Evolutionary conservation across 1,140 invertebrate species (phyloP).

Genomic region (Propsilocerus akamusi): DNA sequence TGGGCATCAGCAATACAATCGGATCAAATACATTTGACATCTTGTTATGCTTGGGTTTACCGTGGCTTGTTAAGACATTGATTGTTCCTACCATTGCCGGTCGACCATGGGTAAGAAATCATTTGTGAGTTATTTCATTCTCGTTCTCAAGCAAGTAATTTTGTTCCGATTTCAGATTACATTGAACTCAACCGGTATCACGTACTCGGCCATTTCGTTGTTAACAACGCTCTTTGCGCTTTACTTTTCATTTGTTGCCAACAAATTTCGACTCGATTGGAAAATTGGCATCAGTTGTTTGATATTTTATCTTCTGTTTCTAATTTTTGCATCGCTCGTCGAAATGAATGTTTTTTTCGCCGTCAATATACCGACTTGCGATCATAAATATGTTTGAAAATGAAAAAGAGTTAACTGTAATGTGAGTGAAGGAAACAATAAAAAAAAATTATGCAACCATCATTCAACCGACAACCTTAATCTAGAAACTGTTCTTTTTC

Average conservation of each 20-base stretch:
- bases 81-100: conserved; percentile 50
- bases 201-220: conserved; percentile 64
- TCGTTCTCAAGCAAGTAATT: conserved; percentile 12
- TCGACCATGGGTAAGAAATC: conserved; percentile 51
- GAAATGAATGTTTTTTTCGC: conserved; percentile 75
- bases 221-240: conserved; percentile 56
- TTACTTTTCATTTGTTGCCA: conserved; percentile 54
- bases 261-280: conserved; percentile 61
- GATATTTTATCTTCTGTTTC: conserved; percentile 56
- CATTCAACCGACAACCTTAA: no score
- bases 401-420: no score
- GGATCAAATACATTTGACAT: conserved; percentile 84
- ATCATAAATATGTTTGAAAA: no score
- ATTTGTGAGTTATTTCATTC: conserved; percentile 38
- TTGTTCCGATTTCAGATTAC: neutral
- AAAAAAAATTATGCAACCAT: no score
- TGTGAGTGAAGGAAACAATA: no score
- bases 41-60: conserved; percentile 63
- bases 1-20: conserved; percentile 77
- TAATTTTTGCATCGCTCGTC: conserved; percentile 60
- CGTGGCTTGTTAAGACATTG: conserved; percentile 65
- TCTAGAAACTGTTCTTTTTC: no score
- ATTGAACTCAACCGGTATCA: conserved; percentile 58
- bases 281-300: conserved; percentile 57
- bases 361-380: conserved; percentile 60